These are phyloP conservation scores for Drosophila suzukii DNA, from an alignment of 1,140 invertebrate genomes.

Conservation along the genomic window DNA sequence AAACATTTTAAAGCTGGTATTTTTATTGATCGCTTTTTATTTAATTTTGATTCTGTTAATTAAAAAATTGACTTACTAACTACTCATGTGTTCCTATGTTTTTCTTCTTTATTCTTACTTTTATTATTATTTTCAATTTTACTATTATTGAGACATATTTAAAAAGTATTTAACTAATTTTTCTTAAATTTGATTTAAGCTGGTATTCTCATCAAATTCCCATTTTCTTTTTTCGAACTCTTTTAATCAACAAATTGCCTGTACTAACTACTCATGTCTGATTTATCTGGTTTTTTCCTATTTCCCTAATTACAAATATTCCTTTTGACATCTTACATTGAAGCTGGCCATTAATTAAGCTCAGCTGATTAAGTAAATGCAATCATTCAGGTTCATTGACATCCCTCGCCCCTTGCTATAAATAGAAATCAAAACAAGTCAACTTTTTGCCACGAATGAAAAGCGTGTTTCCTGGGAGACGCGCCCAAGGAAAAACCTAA, in stretches of 20 bases:
- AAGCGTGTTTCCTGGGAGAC: slow-evolving; percentile 60
- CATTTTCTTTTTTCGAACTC: too few species aligned
- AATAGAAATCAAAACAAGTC: slow-evolving; percentile 63
- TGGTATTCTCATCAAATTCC: background rate
- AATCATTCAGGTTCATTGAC: slow-evolving; percentile 52
- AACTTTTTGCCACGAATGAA: slow-evolving; percentile 46
- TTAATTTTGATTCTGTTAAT: too few species aligned
- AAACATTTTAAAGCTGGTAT: too few species aligned
- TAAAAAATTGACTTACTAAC: too few species aligned
- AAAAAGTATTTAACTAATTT: too few species aligned
- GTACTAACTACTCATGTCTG: background rate
- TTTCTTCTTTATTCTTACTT: too few species aligned
- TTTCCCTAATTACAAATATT: background rate
- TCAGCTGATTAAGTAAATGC: slow-evolving; percentile 38
- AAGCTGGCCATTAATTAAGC: slow-evolving; percentile 29
- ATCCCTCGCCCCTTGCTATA: slow-evolving; percentile 28
- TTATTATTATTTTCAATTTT: background rate
- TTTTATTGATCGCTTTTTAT: too few species aligned
- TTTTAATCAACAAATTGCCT: background rate
- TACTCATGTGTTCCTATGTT: too few species aligned
- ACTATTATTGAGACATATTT: too few species aligned
- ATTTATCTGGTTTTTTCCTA: background rate
- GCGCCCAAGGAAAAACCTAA: slow-evolving; percentile 55
- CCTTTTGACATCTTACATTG: background rate
- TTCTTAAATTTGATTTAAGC: too few species aligned